phyloP scores from a whole-genome alignment of 2,797 vertebrate species.

The Microhierax caerulescens region DNA sequence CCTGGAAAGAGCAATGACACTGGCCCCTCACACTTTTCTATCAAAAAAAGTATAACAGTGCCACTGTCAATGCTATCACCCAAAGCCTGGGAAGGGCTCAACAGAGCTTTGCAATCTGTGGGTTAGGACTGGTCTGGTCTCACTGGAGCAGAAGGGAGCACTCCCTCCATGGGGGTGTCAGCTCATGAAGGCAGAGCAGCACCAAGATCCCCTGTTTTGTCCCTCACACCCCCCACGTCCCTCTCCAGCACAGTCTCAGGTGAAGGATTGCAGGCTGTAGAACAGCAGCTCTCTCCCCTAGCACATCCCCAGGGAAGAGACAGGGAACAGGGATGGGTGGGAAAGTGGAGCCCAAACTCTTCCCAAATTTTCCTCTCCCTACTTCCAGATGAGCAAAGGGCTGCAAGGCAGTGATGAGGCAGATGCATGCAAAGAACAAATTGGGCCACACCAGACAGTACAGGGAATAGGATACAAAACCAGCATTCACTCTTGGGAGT shows the following conservation, averaged over 20 bases:
- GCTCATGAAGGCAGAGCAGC: not conserved
- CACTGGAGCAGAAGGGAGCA: not conserved
- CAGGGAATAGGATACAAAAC: not conserved
- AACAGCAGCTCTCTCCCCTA: not conserved
- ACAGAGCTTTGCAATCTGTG: not conserved
- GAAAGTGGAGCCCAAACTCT: not conserved
- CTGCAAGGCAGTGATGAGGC: not conserved
- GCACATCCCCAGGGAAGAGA: not conserved
- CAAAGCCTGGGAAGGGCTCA: not conserved
- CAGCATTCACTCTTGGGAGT: not conserved
- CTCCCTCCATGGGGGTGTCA: not conserved
- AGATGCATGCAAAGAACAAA: not conserved
- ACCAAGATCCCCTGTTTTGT: not conserved
- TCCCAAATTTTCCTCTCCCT: not conserved
- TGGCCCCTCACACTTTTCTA: not conserved
- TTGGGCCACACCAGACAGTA: not conserved
- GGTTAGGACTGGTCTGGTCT: not conserved
- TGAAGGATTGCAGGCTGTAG: not conserved
- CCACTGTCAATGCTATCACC: fast-evolving
- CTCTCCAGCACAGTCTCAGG: not conserved
- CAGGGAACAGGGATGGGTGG: not conserved
- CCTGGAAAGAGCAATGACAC: not conserved
- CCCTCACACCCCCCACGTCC: no score
- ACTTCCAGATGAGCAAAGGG: not conserved
- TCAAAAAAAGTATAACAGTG: not conserved